Percentiles rank a stretch among this genome's conserved stretches.
phyloP scores from a whole-genome alignment of 2,797 vertebrate genomes.

The Dromococcyx pavoninus region DNA sequence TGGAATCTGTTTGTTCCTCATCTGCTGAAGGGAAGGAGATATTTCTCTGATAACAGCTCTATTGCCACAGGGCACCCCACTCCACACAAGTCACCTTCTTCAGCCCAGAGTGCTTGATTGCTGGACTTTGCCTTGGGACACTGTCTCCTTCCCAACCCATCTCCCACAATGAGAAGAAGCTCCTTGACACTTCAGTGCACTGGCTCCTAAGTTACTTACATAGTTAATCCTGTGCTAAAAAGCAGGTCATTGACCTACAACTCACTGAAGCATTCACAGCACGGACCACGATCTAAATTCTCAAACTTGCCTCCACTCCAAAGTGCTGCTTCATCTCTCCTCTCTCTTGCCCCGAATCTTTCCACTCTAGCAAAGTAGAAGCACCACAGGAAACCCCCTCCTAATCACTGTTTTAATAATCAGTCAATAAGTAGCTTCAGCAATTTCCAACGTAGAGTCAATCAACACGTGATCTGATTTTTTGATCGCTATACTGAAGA shows the following conservation, averaged over 20 bases:
- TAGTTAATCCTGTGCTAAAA: too few species aligned
- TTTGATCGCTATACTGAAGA: neutral
- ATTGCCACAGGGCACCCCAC: neutral
- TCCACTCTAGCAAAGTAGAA: neutral
- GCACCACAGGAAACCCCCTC: neutral
- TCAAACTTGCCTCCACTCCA: neutral
- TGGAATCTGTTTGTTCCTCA: neutral
- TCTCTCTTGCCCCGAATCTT: neutral
- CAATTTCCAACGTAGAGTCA: neutral
- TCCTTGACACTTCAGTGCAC: neutral
- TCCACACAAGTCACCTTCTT: neutral
- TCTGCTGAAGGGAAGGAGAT: neutral
- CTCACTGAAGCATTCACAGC: neutral
- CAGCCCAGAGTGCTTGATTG: accelerated
- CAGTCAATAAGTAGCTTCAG: neutral
- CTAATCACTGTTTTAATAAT: neutral
- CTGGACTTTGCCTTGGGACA: neutral
- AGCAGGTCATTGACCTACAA: neutral
- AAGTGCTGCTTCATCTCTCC: neutral
- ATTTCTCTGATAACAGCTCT: accelerated
- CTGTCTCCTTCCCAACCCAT: accelerated
- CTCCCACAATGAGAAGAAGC: neutral
- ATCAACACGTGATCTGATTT: neutral
- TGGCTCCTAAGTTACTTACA: too few species aligned
- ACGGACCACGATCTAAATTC: neutral